Conservation (phyloP, 2,113 vertebrate species). For the Sinosuthora webbiana region DNA sequence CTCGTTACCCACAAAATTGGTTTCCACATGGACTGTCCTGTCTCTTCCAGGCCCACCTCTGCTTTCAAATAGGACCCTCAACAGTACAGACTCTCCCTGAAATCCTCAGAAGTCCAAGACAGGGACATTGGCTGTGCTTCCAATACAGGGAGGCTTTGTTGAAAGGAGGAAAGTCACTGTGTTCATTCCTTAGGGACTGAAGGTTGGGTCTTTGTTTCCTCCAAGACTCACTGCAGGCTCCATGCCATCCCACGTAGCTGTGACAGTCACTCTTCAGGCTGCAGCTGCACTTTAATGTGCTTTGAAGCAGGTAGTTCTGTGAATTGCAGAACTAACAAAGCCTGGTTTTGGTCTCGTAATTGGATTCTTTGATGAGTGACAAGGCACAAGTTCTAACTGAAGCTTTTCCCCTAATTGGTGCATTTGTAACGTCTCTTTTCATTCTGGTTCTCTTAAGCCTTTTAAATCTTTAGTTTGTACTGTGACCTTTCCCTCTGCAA, state of each 20-base stretch:
- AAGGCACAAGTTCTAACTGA: not conserved
- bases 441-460: not conserved
- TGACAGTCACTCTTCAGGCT: not conserved
- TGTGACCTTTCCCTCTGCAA: not conserved
- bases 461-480: not conserved
- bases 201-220: not conserved
- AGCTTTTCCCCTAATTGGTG: not conserved
- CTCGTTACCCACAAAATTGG: fast-evolving
- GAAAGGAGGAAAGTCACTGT: not conserved
- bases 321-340: not conserved
- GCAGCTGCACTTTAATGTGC: not conserved
- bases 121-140: not conserved
- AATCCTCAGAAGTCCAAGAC: not conserved
- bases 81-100: not conserved
- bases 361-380: not conserved
- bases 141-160: not conserved
- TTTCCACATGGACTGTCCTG: fast-evolving
- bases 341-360: not conserved
- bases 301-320: conserved; percentile 1
- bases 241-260: fast-evolving
- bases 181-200: not conserved
- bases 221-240: not conserved
- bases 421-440: not conserved
- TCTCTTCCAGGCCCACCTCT: not conserved
- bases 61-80: not conserved